Evolutionary conservation across 2,797 vertebrate species (phyloP), one percentile per base, ranked within the genome.

Genomic region (Lithobates sylvaticus): DNA sequence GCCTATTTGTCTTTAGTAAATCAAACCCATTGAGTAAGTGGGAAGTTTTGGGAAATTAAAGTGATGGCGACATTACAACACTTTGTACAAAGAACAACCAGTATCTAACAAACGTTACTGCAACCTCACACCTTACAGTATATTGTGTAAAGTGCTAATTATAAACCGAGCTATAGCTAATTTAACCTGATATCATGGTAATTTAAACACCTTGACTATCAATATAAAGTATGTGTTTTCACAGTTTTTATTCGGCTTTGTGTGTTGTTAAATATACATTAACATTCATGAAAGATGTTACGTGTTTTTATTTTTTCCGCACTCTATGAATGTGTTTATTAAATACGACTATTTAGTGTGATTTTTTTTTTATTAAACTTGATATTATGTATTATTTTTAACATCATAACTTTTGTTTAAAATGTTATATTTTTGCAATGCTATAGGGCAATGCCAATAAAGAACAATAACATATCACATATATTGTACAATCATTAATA

Each of bases 401-500:
- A 47, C 18, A 73, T 73, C 12, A 1, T 36, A 29, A 50, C 15
- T 26, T 26, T 74, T 74, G 23, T 32, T 65, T 36, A 74, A 29
- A 42, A 61, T 15, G 18, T 65, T n/a, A 65, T 26, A 65, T 26
- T 26, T 58, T 27, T 27, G n/a, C 32, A 47, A 50, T 2, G 12
- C 10, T 68, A 5, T 15, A 79, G 36, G 3, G n/a, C 39, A 78
- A 27, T 16, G 34, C 36, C 8, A 34, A 50, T 47, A 13, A 44
- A 64, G 36, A 84, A 84, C 32, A 84, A 42, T 61, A 84, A 72
- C 69, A 78, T 32, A 72, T 54, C n/a, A 27, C 27, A 80, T 70
- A 71, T 32, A 65, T 50, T 67, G 54, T 73, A 47, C 54, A 42
- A 34, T 36, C 68, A 85, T 85, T 79, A 85, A 85, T 85, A 85